Conservation (phyloP, 2,888 invertebrate genomes). For the Harpagoxenus sublaevis region DNA sequence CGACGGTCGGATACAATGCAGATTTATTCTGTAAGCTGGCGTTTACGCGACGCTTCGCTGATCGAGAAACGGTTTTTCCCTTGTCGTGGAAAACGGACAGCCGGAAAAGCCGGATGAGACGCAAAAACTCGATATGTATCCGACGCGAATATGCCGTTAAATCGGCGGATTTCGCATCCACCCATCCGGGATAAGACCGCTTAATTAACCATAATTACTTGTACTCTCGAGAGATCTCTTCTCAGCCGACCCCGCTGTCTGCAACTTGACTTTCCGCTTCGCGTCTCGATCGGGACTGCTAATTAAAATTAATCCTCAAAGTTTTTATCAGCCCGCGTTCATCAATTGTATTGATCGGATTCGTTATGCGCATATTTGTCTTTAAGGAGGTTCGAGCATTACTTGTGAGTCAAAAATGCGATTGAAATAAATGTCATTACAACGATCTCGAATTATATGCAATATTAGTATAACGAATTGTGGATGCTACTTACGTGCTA, state of each 20-base stretch:
- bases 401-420: too few relatives aligned
- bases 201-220: conserved; percentile 51
- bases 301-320: conserved; percentile 47
- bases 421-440: too few relatives aligned
- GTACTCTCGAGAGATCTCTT: conserved; percentile 33
- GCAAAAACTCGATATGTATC: conserved; percentile 17
- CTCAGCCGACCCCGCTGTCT: conserved; percentile 20
- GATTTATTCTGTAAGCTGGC: conserved; percentile 47
- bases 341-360: not conserved
- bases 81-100: conserved; percentile 29
- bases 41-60: conserved; percentile 40
- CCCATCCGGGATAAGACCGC: conserved; percentile 25
- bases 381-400: too few relatives aligned
- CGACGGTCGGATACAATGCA: conserved; percentile 31
- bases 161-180: conserved; percentile 1
- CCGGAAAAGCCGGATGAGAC: conserved; percentile 42
- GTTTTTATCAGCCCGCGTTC: conserved; percentile 7
- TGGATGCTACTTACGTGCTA: too few relatives aligned
- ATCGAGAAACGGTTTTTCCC: conserved; percentile 45
- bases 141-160: conserved; percentile 29
- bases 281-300: conserved; percentile 24
- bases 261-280: conserved; percentile 30
- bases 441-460: too few relatives aligned
- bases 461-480: too few relatives aligned
- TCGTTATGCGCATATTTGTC: not conserved